phyloP scores from a whole-genome alignment of 2,888 invertebrate genomes.

The Ochropleura leucogaster region DNA sequence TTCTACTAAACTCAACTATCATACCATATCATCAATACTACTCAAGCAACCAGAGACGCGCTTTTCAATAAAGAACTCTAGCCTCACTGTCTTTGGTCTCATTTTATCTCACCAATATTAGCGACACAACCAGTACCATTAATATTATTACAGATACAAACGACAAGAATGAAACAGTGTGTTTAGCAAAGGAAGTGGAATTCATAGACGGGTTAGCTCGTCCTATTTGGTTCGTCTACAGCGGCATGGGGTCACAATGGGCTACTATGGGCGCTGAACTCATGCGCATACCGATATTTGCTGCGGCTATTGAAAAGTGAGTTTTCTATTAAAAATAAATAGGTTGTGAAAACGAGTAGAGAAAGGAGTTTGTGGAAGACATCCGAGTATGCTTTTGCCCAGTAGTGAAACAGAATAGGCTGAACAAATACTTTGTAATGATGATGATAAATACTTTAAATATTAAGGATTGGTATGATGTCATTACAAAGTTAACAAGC shows the following conservation, averaged over 20 bases:
- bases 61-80: background rate
- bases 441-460: too few relatives aligned
- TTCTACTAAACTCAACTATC: too few relatives aligned
- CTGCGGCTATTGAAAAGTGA: constrained; percentile 83
- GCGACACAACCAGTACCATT: background rate
- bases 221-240: constrained; percentile 92
- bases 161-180: constrained; percentile 66
- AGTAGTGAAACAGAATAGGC: too few relatives aligned
- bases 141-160: constrained; percentile 64
- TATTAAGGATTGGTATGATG: background rate
- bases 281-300: constrained; percentile 91
- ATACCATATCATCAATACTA: too few relatives aligned
- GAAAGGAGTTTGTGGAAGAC: too few relatives aligned
- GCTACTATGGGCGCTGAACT: constrained; percentile 91
- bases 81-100: background rate
- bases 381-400: too few relatives aligned
- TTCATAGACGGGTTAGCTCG: constrained; percentile 68
- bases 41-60: background rate
- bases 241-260: constrained; percentile 94
- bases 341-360: too few relatives aligned
- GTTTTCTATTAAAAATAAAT: too few relatives aligned
- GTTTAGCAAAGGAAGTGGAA: constrained; percentile 63
- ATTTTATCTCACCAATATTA: background rate
- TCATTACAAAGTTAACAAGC: background rate
- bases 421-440: too few relatives aligned